Conservation (phyloP, 2,113 vertebrate genomes). For the Phaethon lepturus region DNA sequence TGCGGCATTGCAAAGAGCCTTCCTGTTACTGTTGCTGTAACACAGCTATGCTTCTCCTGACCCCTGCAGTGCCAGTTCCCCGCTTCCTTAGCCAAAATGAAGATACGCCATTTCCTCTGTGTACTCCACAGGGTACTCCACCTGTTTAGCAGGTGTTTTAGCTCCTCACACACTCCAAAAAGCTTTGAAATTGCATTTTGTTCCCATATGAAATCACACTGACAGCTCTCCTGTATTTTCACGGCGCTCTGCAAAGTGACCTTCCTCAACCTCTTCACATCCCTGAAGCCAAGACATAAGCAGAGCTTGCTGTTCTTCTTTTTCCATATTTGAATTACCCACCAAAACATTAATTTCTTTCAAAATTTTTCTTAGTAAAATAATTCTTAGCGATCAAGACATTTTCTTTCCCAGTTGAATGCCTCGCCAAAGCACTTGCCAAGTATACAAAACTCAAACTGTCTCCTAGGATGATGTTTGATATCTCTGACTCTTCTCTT, state of each 20-base stretch:
- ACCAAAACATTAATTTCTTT: neutral
- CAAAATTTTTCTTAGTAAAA: neutral
- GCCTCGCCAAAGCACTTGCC: neutral
- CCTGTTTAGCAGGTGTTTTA: neutral
- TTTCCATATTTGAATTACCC: neutral
- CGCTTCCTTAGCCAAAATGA: fast-evolving
- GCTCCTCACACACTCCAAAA: neutral
- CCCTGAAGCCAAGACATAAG: neutral
- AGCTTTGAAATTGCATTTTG: neutral
- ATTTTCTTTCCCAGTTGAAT: neutral
- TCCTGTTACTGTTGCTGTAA: neutral
- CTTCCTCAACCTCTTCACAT: neutral
- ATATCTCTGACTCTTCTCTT: neutral
- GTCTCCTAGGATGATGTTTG: neutral
- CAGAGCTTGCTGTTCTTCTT: neutral
- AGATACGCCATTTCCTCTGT: neutral
- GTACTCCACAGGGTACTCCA: neutral
- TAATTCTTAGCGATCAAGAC: neutral
- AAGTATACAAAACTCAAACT: neutral
- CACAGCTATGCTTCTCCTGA: neutral
- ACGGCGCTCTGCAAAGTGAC: neutral
- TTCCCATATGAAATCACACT: neutral
- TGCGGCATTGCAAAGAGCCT: neutral
- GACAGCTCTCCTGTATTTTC: neutral
- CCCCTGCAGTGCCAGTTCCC: neutral